Percentiles rank a stretch among this genome's conserved stretches.
These are phyloP conservation scores for Natator depressus DNA, from an alignment of 2,113 vertebrate species.

Conservation along the genomic window DNA sequence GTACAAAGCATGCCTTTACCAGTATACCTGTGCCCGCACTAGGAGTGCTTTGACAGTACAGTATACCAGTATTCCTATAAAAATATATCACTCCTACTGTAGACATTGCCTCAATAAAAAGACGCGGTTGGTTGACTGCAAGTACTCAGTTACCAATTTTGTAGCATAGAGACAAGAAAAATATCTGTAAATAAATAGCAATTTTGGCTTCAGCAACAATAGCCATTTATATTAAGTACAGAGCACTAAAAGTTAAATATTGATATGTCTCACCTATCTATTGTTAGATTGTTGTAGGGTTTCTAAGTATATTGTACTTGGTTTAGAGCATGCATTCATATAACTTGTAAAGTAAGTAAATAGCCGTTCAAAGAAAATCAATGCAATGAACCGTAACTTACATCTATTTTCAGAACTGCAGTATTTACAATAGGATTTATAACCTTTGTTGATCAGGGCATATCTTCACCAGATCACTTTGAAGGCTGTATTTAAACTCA, in stretches of 20 bases:
- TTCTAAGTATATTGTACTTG: not conserved
- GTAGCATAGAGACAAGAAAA: not conserved
- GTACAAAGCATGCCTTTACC: too few relatives aligned
- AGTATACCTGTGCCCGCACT: not conserved
- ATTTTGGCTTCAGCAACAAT: not conserved
- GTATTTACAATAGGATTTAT: slow-evolving; percentile 28
- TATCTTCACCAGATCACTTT: not conserved
- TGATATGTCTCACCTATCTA: not conserved
- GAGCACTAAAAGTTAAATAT: not conserved
- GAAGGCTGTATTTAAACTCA: not conserved
- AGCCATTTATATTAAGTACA: not conserved
- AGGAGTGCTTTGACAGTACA: not conserved
- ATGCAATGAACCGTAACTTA: not conserved
- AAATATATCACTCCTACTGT: not conserved
- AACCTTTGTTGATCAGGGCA: slow-evolving; percentile 13
- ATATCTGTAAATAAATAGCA: not conserved
- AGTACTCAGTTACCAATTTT: not conserved
- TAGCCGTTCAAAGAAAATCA: slow-evolving; percentile 5
- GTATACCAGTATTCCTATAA: not conserved
- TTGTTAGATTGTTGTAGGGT: not conserved
- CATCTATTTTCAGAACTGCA: slow-evolving; percentile 13
- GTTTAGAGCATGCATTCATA: not conserved
- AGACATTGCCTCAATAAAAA: not conserved
- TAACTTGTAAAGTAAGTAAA: not conserved
- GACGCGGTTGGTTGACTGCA: not conserved